Conservation (phyloP, 2,797 vertebrate species). For the Poecilia gillii region DNA sequence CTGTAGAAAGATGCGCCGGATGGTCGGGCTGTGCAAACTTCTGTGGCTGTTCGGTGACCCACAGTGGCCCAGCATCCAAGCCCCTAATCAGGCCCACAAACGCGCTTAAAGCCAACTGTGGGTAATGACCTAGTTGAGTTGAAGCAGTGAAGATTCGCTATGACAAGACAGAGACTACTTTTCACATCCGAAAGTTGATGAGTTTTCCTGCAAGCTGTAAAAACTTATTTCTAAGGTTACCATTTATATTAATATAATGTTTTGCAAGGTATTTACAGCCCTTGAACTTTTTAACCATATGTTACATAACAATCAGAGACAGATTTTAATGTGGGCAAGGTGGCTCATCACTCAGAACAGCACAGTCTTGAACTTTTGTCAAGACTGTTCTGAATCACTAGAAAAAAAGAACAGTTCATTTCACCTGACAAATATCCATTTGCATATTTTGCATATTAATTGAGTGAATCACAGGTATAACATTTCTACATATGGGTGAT, state of each 20-base stretch:
- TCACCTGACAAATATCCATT: background rate
- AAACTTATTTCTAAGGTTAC: background rate
- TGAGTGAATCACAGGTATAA: background rate
- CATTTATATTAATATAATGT: background rate
- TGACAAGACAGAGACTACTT: constrained; percentile 20
- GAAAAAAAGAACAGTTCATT: background rate
- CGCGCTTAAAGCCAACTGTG: constrained; percentile 14
- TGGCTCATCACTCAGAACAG: background rate
- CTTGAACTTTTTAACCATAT: background rate
- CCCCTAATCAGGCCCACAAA: constrained; percentile 9
- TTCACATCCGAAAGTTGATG: background rate
- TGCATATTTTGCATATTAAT: background rate
- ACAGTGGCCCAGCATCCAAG: constrained; percentile 22
- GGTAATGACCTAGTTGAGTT: constrained; percentile 20
- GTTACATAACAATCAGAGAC: background rate
- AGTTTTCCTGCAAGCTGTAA: background rate
- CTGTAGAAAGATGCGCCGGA: background rate
- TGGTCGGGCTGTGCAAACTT: background rate
- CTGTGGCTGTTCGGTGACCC: constrained; percentile 31
- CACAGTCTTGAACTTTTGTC: background rate
- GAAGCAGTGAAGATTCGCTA: constrained; percentile 24
- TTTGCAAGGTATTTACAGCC: background rate
- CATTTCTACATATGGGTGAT: background rate
- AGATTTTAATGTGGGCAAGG: background rate
- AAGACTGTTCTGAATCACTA: background rate